These are phyloP conservation scores for Zeuzera pyrina DNA, from an alignment of 2,888 invertebrate genomes.

Conservation along the genomic window DNA sequence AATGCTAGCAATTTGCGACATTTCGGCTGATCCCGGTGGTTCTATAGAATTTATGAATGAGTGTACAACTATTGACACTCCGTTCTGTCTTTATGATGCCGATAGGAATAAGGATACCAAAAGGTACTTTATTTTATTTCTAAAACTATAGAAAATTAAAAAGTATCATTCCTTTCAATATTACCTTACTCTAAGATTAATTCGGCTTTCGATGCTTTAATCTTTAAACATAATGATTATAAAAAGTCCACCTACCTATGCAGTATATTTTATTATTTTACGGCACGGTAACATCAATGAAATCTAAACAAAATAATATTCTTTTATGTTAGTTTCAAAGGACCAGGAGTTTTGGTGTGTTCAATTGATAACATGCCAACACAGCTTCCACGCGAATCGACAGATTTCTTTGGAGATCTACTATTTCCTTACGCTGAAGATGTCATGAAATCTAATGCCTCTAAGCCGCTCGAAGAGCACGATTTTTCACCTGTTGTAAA, in stretches of 20 bases:
- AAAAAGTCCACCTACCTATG: no score
- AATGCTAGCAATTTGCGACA: constrained; percentile 97
- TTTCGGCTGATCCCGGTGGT: constrained; percentile 98
- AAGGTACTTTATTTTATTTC: constrained; percentile 58
- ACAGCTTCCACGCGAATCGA: constrained; percentile 96
- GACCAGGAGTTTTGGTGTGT: constrained; percentile 98
- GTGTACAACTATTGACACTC: constrained; percentile 99
- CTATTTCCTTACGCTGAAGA: constrained; percentile 91
- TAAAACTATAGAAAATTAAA: not conserved
- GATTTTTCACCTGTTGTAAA: constrained; percentile 80
- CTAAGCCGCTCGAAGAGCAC: constrained; percentile 83
- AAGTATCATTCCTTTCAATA: no score
- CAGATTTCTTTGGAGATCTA: constrained; percentile 97
- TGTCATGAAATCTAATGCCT: constrained; percentile 89
- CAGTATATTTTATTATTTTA: not conserved
- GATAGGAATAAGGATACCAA: constrained; percentile 98
- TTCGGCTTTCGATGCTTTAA: no score
- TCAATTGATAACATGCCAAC: constrained; percentile 99
- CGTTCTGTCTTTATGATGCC: constrained; percentile 99
- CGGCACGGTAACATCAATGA: not conserved
- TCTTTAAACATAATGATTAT: no score
- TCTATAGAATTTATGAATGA: constrained; percentile 99
- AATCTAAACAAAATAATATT: not conserved
- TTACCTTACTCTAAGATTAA: not conserved
- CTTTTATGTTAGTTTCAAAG: constrained; percentile 81